Evolutionary conservation across 2,113 vertebrate species (phyloP).

Genomic region (Sylvia atricapilla): DNA sequence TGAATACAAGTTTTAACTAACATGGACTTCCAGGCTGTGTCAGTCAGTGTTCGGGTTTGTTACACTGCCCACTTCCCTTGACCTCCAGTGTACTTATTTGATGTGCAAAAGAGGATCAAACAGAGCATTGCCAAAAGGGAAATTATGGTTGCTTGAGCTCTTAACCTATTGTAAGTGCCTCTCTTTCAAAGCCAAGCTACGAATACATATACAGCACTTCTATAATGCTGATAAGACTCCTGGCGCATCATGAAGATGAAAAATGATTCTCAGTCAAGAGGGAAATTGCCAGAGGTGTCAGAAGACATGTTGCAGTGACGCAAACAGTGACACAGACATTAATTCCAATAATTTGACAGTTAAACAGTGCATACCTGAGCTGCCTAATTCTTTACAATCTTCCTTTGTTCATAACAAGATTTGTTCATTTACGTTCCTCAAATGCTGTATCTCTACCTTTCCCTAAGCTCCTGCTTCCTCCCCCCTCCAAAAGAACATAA

Average conservation of each 20-base stretch:
- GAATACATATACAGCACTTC: neutral
- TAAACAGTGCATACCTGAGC: constrained; percentile 4
- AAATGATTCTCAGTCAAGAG: constrained; percentile 25
- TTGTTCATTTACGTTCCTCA: neutral
- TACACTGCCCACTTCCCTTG: neutral
- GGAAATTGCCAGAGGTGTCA: constrained; percentile 52
- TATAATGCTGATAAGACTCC: neutral
- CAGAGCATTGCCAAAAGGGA: constrained; percentile 6
- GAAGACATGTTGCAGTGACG: constrained; percentile 37
- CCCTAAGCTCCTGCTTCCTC: neutral
- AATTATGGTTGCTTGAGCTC: neutral
- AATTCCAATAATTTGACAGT: constrained; percentile 50
- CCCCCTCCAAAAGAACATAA: neutral
- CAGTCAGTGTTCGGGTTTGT: neutral
- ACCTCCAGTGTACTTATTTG: neutral
- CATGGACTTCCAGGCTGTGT: neutral
- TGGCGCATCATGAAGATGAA: neutral
- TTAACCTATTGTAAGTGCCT: neutral
- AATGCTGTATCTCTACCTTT: neutral
- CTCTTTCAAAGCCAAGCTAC: neutral
- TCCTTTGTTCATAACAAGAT: neutral
- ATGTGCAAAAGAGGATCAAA: constrained; percentile 16
- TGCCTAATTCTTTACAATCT: neutral
- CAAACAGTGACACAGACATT: constrained; percentile 27
- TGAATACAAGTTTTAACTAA: neutral